These are phyloP conservation scores for Papilio demoleus DNA, from an alignment of 2,888 invertebrate species.

Conservation along the genomic window DNA sequence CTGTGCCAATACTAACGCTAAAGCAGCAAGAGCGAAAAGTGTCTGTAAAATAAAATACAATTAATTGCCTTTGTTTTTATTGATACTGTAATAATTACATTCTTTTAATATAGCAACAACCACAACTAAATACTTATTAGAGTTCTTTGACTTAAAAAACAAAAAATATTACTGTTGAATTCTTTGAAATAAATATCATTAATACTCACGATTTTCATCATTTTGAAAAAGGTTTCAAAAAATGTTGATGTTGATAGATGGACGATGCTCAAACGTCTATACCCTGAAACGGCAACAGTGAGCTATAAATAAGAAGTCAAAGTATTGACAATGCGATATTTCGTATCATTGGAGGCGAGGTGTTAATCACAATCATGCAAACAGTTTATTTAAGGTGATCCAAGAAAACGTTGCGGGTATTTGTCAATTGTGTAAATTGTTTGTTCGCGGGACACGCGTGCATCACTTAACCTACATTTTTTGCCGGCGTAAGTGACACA, in stretches of 20 bases:
- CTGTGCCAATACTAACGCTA: slow-evolving; percentile 65
- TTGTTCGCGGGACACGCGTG: slow-evolving; percentile 55
- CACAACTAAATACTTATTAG: no score
- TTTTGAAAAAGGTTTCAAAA: slow-evolving; percentile 53
- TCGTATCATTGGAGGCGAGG: slow-evolving; percentile 76
- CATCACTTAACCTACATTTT: slow-evolving; percentile 63
- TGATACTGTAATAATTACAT: no score
- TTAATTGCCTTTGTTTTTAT: neutral
- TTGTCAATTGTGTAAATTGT: slow-evolving; percentile 79
- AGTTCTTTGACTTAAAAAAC: no score
- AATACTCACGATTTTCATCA: slow-evolving; percentile 77
- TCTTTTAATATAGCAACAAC: no score
- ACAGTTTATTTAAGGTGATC: slow-evolving; percentile 79
- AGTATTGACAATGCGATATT: slow-evolving; percentile 73
- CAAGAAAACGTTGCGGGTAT: slow-evolving; percentile 74
- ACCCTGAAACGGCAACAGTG: slow-evolving; percentile 57
- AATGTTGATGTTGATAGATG: slow-evolving; percentile 58
- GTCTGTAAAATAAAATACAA: slow-evolving; percentile 58
- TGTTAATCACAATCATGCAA: slow-evolving; percentile 80
- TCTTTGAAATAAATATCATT: no score
- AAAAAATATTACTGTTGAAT: no score
- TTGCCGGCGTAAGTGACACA: slow-evolving; percentile 6
- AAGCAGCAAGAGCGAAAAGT: slow-evolving; percentile 61
- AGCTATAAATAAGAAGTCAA: slow-evolving; percentile 75
- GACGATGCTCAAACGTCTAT: slow-evolving; percentile 72